A percentile compares a stretch with the other conserved stretches of the same genome.
Conservation (phyloP, 2,113 vertebrate species). For the Rhynchomys soricoides region DNA sequence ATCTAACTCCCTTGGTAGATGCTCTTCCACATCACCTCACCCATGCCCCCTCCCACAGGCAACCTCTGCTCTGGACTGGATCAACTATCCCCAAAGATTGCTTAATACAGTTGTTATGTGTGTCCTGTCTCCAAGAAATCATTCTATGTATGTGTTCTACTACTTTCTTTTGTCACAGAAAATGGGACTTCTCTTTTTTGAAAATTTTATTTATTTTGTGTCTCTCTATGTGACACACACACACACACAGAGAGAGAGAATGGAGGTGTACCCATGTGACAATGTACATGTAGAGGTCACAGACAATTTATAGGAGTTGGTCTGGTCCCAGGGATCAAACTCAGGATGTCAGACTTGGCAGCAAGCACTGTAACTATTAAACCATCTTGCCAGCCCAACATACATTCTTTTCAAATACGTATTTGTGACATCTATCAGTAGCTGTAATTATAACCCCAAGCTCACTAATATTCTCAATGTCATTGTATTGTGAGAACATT, state of each 20-base stretch:
- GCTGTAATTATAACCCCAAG: background rate
- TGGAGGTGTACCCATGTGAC: background rate
- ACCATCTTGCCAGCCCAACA: background rate
- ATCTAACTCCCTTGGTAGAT: background rate
- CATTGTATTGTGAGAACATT: background rate
- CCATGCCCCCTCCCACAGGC: background rate
- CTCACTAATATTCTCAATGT: background rate
- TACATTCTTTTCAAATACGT: background rate
- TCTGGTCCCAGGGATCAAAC: background rate
- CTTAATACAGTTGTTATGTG: background rate
- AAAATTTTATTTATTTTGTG: background rate
- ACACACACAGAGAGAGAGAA: background rate
- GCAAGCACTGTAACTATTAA: background rate
- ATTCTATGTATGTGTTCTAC: background rate
- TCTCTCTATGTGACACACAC: background rate
- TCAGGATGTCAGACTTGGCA: no score
- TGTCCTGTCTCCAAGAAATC: background rate
- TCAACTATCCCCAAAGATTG: background rate
- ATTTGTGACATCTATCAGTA: background rate
- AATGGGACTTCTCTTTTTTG: background rate
- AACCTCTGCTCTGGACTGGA: background rate
- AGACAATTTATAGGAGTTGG: background rate
- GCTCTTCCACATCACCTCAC: background rate
- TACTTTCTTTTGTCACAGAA: conserved; percentile 3
- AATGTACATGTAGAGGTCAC: background rate